These are phyloP conservation scores for Tenthredo mesomela DNA, from an alignment of 2,888 invertebrate genomes.

Conservation along the genomic window DNA sequence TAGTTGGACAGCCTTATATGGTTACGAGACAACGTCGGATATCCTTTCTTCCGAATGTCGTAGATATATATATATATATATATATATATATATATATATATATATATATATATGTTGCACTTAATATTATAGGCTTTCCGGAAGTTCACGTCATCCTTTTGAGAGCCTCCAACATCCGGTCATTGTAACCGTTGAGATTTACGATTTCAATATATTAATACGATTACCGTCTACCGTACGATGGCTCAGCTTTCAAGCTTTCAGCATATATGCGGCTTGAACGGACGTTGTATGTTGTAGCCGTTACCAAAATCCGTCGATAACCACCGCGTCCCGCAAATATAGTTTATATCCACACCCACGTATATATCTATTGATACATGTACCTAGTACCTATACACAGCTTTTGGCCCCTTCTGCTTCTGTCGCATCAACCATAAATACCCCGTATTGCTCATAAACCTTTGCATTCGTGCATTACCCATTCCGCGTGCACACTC, in stretches of 20 bases:
- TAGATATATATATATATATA: background rate
- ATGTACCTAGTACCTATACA: background rate
- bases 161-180: conserved; percentile 55
- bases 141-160: conserved; percentile 24
- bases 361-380: conserved; percentile 5
- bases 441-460: conserved; percentile 76
- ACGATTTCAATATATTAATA: conserved; percentile 72
- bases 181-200: conserved; percentile 70
- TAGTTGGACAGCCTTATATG: conserved; percentile 6
- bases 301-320: conserved; percentile 58
- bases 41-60: conserved; percentile 20
- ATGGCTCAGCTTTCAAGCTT: conserved; percentile 20
- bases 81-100: background rate
- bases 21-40: background rate
- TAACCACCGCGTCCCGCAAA: conserved; percentile 64
- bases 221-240: conserved; percentile 67
- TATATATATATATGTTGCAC: conserved; percentile 6
- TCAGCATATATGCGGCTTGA: conserved; percentile 23
- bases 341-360: conserved; percentile 26
- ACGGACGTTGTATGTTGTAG: conserved; percentile 2
- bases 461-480: conserved; percentile 75
- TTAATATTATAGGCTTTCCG: conserved; percentile 31
- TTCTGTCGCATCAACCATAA: conserved; percentile 67
- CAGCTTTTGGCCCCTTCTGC: conserved; percentile 58
- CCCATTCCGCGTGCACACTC: conserved; percentile 64